phyloP scores from a whole-genome alignment of 2,113 vertebrate genomes.

The Pelmatolapia mariae region DNA sequence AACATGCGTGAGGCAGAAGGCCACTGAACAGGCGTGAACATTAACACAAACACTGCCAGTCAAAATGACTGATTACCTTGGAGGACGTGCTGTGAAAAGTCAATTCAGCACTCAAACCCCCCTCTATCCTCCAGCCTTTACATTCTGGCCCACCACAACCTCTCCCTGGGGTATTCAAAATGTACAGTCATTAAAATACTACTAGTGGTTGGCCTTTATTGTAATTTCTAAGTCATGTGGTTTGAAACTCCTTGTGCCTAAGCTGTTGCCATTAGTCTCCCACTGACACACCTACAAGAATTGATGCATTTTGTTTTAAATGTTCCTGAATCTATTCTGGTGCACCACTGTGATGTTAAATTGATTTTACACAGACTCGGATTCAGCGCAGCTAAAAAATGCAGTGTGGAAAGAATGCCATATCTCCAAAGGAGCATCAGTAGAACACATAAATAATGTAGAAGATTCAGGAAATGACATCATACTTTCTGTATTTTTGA shows the following conservation, averaged over 20 bases:
- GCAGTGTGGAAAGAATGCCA: not conserved
- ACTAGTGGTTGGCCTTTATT: constrained; percentile 37
- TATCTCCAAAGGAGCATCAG: not conserved
- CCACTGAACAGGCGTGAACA: constrained; percentile 44
- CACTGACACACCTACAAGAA: not conserved
- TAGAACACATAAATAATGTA: constrained; percentile 11
- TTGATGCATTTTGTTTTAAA: not conserved
- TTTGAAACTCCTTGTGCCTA: constrained; percentile 11
- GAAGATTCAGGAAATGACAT: constrained; percentile 1
- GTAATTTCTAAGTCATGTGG: constrained; percentile 30
- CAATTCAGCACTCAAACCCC: constrained; percentile 55
- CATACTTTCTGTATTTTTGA: not conserved
- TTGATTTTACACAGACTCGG: not conserved
- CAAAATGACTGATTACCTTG: constrained; percentile 72
- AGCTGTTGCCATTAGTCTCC: constrained; percentile 36
- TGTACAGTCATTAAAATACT: constrained; percentile 64
- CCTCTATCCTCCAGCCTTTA: constrained; percentile 21
- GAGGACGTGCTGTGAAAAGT: constrained; percentile 63
- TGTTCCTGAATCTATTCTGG: not conserved
- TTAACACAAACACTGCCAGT: constrained; percentile 68
- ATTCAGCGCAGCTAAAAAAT: not conserved
- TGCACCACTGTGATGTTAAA: not conserved
- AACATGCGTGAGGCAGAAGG: constrained; percentile 42
- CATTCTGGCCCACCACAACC: constrained; percentile 20
- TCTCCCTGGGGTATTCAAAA: constrained; percentile 59